A percentile compares a stretch with the other conserved stretches of the same genome.
Conservation (phyloP, 2,888 invertebrate species). For the Andrena camellia region DNA sequence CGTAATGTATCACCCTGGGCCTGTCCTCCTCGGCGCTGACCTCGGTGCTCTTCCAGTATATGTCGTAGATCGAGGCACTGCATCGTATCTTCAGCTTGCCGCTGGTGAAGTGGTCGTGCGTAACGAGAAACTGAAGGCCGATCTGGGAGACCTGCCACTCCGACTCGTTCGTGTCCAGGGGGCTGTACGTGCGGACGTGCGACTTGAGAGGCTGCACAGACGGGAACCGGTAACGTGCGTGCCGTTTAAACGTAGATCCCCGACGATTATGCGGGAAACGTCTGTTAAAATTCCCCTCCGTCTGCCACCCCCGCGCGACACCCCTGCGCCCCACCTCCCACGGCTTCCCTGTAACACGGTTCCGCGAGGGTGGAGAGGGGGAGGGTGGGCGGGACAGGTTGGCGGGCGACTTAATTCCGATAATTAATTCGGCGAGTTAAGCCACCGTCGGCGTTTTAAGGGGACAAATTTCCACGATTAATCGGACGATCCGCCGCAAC, state of each 20-base stretch:
- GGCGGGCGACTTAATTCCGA: slow-evolving; percentile 26
- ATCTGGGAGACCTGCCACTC: slow-evolving; percentile 86
- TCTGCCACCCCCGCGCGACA: not conserved
- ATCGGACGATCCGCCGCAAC: slow-evolving; percentile 2
- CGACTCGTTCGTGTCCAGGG: slow-evolving; percentile 79
- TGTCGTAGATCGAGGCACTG: slow-evolving; percentile 88
- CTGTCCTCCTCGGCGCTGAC: slow-evolving; percentile 88
- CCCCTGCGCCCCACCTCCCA: too few species aligned
- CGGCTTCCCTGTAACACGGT: not conserved
- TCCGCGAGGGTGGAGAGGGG: not conserved
- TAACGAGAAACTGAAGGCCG: slow-evolving; percentile 86
- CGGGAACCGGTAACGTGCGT: not conserved
- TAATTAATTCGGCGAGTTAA: slow-evolving; percentile 46
- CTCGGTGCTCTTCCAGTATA: slow-evolving; percentile 90
- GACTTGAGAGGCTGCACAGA: slow-evolving; percentile 73
- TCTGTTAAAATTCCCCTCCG: slow-evolving; percentile 34
- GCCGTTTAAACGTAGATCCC: not conserved
- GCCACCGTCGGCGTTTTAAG: slow-evolving; percentile 23
- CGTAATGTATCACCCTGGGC: slow-evolving; percentile 76
- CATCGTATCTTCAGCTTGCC: slow-evolving; percentile 89
- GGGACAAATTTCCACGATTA: slow-evolving; percentile 41
- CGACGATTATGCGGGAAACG: slow-evolving; percentile 8
- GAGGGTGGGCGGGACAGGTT: not conserved
- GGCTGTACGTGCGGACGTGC: slow-evolving; percentile 78
- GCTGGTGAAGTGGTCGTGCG: slow-evolving; percentile 86